Evolutionary conservation across 2,113 vertebrate species (phyloP), one percentile per base, ranked within the genome.

Genomic region (Trogon surrucura): DNA sequence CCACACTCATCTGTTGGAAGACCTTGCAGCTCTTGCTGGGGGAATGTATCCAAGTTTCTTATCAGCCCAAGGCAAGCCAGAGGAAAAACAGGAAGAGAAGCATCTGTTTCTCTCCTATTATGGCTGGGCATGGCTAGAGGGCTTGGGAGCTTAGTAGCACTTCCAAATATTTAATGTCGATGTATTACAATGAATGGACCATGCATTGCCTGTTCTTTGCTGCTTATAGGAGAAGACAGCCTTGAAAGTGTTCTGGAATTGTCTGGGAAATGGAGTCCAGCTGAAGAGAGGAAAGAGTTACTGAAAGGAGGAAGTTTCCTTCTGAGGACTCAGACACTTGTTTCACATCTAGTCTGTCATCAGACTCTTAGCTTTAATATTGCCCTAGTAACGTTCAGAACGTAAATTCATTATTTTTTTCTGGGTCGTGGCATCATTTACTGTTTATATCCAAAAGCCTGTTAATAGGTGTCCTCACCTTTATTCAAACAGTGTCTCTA

Each of bases 1-100:
- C 32, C 84, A 54, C 91, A 34, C 73, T 89, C 58, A 64, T 74
- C 47, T 78, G 18, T 48, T 94, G 91, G 81, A 91, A 30, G 81
- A 74, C 44, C 47, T 79, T 74, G 32, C 53, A 58, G 69, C 29
- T 92, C 77, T 84, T 81, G 6, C 27, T 47, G 25, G 27, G 47
- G 38, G 29, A 89, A 67, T 13, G 20, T 11, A 29, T 91, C 73
- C 92, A 93, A 91, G 34, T 51, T 89, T 87, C 78, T 89, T 94
- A 95, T 82, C 89, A 81, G 57, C 2, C 6, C 34, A 87, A 67
- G 53, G 81, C 84, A 48, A 54, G 44, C 14, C 93, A 65, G 26
- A 92, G 25, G 54, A 41, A 86, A 61, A 89, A 62, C 32, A 79
- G 65, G 86, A 91, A 89, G 65, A 86, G 56, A 87, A 84, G 73